Base-by-base conservation (phyloP, 2,797 vertebrate species). In the Acanthurus tractus region DNA sequence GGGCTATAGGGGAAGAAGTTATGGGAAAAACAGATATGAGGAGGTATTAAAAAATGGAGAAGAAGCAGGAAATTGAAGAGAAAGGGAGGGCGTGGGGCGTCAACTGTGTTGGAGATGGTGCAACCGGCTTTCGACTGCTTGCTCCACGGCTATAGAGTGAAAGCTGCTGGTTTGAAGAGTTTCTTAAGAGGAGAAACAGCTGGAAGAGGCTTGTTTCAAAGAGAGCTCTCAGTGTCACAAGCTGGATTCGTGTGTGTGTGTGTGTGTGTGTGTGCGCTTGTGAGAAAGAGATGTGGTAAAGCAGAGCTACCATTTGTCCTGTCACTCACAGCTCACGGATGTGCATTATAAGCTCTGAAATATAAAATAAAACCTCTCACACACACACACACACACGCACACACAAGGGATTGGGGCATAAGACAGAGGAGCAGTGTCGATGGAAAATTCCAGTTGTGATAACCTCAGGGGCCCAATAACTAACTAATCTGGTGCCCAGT, bases 371-470 rank as follows among this genome's bases (percentile, higher is more conserved):
- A 85, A 82, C 59, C 50, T 50, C 71, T 15, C 70, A 49, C 67
- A 68, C 57, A 64, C 57, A 69, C 56, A 17, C 70, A 49, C 67
- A 67, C 57, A 64, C 57, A 69, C 56, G 54, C 52, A 67, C 69
- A 63, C 53, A 54, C 64, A 18, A 18, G 14, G 20, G 1, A 42
- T 36, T 84, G 79, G 72, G 72, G 80, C 64, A 14, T 63, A 56
- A 86, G 45, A 87, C 78, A 84, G 59, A 84, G 72, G 34, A 52
- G 48, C 20, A 3, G 77, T 65, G 82, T 78, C 53, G 34, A 88
- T 88, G 92, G 93, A 93, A 93, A 93, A 93, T 93, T 94, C 90
- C 93, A 92, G 75, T 49, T 75, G 88, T 20, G 87, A 93, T 92
- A 93, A 92, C 92, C 91, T 86, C 83, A 36, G 90, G 90, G 91